Percentiles rank a stretch among this genome's conserved stretches.
Evolutionary conservation across 2,888 invertebrate species (phyloP).

Genomic region (Noctua comes): DNA sequence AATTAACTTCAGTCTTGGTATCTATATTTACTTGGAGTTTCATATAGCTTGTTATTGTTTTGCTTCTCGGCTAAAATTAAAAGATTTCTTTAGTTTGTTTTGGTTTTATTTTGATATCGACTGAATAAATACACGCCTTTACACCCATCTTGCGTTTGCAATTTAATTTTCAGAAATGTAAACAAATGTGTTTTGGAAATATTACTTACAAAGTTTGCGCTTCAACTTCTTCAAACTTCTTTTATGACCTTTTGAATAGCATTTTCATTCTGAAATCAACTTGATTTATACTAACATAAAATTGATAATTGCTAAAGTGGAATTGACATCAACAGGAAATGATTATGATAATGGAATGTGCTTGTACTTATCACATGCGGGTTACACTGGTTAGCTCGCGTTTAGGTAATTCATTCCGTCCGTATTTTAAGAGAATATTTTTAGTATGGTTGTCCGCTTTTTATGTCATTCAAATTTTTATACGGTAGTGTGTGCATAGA

Average conservation of each 20-base stretch:
- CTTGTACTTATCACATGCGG: not conserved
- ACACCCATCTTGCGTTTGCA: not conserved
- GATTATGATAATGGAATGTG: not conserved
- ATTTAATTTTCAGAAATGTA: not conserved
- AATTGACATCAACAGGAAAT: not conserved
- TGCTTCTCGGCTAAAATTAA: slow-evolving; percentile 15
- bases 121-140: not conserved
- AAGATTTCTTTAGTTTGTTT: slow-evolving; percentile 2
- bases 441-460: not conserved
- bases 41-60: slow-evolving; percentile 13
- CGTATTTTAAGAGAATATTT: not conserved
- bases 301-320: not conserved
- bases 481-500: not conserved
- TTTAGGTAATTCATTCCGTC: not conserved
- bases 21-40: slow-evolving; percentile 9
- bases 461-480: not conserved
- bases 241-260: not conserved
- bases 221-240: not conserved
- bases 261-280: not conserved
- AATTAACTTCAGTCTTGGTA: slow-evolving; percentile 28
- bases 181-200: not conserved
- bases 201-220: not conserved
- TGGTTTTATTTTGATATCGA: not conserved
- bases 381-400: not conserved
- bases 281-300: not conserved